Evolutionary conservation across 2,113 vertebrate genomes (phyloP).

Genomic region (Myrmecophaga tridactyla): DNA sequence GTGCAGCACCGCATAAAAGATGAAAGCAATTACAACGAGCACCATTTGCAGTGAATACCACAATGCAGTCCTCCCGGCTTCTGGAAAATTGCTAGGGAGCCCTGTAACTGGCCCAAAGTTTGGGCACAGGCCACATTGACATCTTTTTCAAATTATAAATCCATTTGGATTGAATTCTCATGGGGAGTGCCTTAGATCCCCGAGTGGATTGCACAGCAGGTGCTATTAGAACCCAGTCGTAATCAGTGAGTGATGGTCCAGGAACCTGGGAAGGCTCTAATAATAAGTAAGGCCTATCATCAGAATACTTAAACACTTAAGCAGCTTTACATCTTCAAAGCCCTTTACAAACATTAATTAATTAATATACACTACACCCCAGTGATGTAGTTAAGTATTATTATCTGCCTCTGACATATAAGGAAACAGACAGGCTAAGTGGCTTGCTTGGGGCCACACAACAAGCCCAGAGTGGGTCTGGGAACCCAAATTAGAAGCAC

Average conservation of each 20-base stretch:
- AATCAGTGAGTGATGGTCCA: constrained; percentile 20
- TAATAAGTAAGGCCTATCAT: constrained; percentile 43
- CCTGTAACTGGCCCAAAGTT: background rate
- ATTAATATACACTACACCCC: constrained; percentile 61
- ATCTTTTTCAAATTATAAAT: constrained; percentile 46
- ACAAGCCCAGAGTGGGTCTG: background rate
- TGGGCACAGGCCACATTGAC: background rate
- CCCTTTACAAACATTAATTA: constrained; percentile 65
- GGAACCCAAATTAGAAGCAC: constrained; percentile 47
- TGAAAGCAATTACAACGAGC: constrained; percentile 63
- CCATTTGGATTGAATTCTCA: constrained; percentile 44
- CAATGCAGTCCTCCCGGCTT: constrained; percentile 43
- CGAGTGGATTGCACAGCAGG: background rate
- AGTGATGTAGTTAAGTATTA: constrained; percentile 62
- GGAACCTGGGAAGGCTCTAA: constrained; percentile 59
- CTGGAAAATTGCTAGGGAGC: constrained; percentile 61
- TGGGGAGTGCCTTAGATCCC: background rate
- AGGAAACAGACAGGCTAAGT: constrained; percentile 68
- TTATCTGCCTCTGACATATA: constrained; percentile 61
- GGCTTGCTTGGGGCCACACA: constrained; percentile 57
- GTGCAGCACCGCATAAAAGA: constrained; percentile 41
- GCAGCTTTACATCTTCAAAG: constrained; percentile 54
- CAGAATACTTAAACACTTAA: constrained; percentile 46
- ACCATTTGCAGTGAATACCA: constrained; percentile 44
- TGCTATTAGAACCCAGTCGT: constrained; percentile 3